These are phyloP conservation scores for Andrena marginata DNA, from an alignment of 2,888 invertebrate genomes.

Conservation along the genomic window DNA sequence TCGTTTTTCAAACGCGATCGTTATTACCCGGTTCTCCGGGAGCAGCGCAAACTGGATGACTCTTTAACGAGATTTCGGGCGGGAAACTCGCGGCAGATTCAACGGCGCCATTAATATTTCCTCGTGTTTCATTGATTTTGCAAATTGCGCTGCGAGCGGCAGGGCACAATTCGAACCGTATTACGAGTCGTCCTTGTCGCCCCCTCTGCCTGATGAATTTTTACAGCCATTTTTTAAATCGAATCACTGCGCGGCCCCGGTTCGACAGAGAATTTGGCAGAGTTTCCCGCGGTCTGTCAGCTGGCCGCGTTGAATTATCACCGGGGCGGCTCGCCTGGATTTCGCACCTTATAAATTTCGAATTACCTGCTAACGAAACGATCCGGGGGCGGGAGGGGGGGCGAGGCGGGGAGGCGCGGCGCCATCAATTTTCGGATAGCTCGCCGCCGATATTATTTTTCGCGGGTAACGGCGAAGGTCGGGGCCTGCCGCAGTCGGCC, in stretches of 20 bases:
- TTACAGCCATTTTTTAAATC: conserved; percentile 30
- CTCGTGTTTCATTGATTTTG: conserved; percentile 58
- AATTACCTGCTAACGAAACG: conserved; percentile 20
- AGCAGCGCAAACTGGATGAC: conserved; percentile 40
- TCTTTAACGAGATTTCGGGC: conserved; percentile 57
- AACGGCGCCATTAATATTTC: conserved; percentile 56
- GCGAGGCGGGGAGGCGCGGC: no score
- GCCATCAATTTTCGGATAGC: not conserved
- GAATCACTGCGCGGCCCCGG: conserved; percentile 31
- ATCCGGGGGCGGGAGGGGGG: no score
- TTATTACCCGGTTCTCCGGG: conserved; percentile 23
- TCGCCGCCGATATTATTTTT: conserved; percentile 17
- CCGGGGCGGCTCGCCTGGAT: conserved; percentile 13
- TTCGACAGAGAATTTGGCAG: conserved; percentile 26
- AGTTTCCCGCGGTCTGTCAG: no score
- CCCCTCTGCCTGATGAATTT: not conserved
- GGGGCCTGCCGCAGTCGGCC: conserved; percentile 26
- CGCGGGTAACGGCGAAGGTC: conserved; percentile 48
- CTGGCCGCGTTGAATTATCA: conserved; percentile 30
- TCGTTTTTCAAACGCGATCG: conserved; percentile 32
- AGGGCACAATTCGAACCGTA: not conserved
- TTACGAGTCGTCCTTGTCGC: not conserved
- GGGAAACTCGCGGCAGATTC: conserved; percentile 2
- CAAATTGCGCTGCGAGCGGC: conserved; percentile 41
- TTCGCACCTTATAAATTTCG: conserved; percentile 36